Conservation (phyloP, 2,797 vertebrate species). For the Heteromormyrus szaboi region DNA sequence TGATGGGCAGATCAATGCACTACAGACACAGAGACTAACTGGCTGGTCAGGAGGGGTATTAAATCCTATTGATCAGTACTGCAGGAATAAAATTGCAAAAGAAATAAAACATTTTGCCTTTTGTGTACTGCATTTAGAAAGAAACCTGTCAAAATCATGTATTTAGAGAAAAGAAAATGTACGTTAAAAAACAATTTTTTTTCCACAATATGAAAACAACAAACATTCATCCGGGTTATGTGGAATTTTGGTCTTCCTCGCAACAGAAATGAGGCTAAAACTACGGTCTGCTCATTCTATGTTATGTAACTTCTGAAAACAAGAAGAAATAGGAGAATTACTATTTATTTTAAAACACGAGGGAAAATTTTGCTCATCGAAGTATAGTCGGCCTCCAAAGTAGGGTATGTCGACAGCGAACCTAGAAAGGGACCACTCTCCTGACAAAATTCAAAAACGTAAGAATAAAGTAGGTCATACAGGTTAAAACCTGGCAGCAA, state of each 20-base stretch:
- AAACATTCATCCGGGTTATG: not conserved
- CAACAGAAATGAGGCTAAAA: not conserved
- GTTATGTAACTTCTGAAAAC: slow-evolving; percentile 24
- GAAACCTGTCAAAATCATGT: slow-evolving; percentile 10
- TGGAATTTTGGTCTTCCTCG: not conserved
- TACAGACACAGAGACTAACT: not conserved
- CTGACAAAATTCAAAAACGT: slow-evolving; percentile 16
- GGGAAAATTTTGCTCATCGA: not conserved
- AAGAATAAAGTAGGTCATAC: slow-evolving; percentile 5
- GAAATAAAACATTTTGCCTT: not conserved
- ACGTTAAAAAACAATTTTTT: slow-evolving; percentile 25
- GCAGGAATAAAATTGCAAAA: slow-evolving; percentile 4
- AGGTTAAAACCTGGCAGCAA: slow-evolving; percentile 21
- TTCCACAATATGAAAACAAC: not conserved
- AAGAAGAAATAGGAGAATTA: slow-evolving; percentile 16
- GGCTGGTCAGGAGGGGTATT: slow-evolving; percentile 8
- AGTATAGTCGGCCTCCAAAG: slow-evolving; percentile 9
- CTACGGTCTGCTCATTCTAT: not conserved
- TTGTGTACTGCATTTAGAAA: not conserved
- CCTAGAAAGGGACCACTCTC: slow-evolving; percentile 28
- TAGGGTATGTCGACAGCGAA: slow-evolving; percentile 16
- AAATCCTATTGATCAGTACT: slow-evolving; percentile 13
- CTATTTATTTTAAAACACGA: slow-evolving; percentile 16
- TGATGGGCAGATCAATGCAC: slow-evolving; percentile 3
- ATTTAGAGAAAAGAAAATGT: slow-evolving; percentile 14